These are phyloP conservation scores for Habropoda laboriosa DNA, from an alignment of 1,140 invertebrate genomes.

Conservation along the genomic window DNA sequence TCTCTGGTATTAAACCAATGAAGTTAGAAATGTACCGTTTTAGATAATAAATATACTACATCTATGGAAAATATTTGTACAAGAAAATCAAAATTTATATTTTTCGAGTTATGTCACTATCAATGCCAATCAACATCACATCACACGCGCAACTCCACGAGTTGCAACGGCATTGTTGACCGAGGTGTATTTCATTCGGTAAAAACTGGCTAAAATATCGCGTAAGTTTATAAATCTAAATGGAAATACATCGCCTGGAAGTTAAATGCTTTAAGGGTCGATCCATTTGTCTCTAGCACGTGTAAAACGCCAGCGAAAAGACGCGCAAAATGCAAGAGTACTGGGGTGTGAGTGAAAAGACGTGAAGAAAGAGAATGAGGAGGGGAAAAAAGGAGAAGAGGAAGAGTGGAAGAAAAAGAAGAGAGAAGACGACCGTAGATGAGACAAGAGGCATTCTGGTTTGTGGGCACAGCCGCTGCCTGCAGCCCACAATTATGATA, in stretches of 20 bases:
- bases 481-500: conserved; percentile 82
- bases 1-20: too few relatives aligned
- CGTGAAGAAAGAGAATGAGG: conserved; percentile 11
- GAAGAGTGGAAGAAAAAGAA: conserved; percentile 55
- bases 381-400: not conserved
- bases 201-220: conserved; percentile 21
- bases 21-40: too few relatives aligned
- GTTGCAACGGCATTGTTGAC: too few relatives aligned
- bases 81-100: too few relatives aligned
- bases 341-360: conserved; percentile 45
- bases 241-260: conserved; percentile 42
- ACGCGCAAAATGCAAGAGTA: conserved; percentile 51
- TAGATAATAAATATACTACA: too few relatives aligned
- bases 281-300: conserved; percentile 58
- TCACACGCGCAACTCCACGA: too few relatives aligned
- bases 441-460: conserved; percentile 81
- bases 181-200: too few relatives aligned
- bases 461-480: conserved; percentile 81
- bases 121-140: too few relatives aligned
- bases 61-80: too few relatives aligned
- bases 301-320: conserved; percentile 46
- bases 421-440: conserved; percentile 69
- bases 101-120: too few relatives aligned
- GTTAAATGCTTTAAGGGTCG: conserved; percentile 33
- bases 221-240: conserved; percentile 45